Base-by-base conservation (phyloP, 2,113 vertebrate genomes). In the Murina feae region DNA sequence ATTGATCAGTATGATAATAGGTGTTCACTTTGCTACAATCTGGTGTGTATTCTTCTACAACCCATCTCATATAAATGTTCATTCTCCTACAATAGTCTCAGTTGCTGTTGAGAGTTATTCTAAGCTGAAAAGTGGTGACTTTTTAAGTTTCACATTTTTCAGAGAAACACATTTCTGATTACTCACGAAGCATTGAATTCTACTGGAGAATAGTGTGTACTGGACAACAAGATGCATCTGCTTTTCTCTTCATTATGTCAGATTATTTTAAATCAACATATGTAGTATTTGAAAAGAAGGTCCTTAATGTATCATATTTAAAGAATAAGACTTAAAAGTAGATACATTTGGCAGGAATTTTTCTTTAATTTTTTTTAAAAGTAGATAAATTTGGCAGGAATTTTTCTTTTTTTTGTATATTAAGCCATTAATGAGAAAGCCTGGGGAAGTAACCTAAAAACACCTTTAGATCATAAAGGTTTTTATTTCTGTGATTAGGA, bases 371-470 rank as follows among this genome's bases (percentile, higher is more conserved):
- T n/a, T n/a, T n/a, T n/a, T 80, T 91, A 16, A 72, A 94, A 91
- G 87, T 58, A 42, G 30, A 78, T 10, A 83, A 66, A 83, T 72
- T 55, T 88, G 51, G 44, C 47, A 91, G 44, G 58, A 47, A 32
- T 42, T 75, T 95, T 91, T 71, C 51, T 65, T 69, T 76, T 93
- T 63, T 69, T 82, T 87, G 30, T 63, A 78, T 69, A 72, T 63
- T 72, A 78, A 90, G 81, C 16, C 49, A 81, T 63, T 66, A 92
- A 86, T 60, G 32, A 75, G 93, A 82, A 91, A 47, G 13, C 51
- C 65, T 18, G 44, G 44, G 17, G 9, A 82, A 65, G 14, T 71
- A 78, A 83, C 10, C 20, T 87, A 91, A n/a, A 81, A 87, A 58
- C 21, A 18, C 8, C 17, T 90, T 51, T 58, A 69, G 21, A 68